Conservation (phyloP, 2,888 invertebrate genomes). For the Tolmerus cingulatus region DNA sequence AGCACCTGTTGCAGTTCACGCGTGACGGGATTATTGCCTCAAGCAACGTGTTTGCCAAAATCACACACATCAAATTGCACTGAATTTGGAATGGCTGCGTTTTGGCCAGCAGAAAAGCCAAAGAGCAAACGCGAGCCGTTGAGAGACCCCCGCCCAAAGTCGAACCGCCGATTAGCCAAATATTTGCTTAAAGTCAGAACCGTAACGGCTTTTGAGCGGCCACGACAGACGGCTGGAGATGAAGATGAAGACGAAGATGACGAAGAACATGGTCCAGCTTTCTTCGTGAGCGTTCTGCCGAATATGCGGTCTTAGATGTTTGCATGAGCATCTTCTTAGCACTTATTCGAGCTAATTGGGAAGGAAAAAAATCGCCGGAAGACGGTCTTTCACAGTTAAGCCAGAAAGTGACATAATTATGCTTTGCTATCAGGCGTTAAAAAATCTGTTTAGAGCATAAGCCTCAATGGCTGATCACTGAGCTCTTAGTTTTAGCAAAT, state of each 20-base stretch:
- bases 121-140: not conserved
- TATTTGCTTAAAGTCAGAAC: not conserved
- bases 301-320: not conserved
- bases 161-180: not conserved
- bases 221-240: not conserved
- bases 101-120: not conserved
- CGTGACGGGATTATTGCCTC: not conserved
- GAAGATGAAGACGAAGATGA: not conserved
- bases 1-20: not conserved
- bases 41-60: not conserved
- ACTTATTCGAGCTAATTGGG: conserved; percentile 9
- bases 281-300: not conserved
- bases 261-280: not conserved
- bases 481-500: conserved; percentile 1
- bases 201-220: not conserved
- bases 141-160: not conserved
- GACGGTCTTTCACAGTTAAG: conserved; percentile 1
- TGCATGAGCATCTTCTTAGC: not conserved
- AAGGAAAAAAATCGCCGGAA: not conserved
- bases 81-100: not conserved
- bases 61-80: not conserved
- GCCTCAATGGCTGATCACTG: not conserved
- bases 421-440: not conserved
- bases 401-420: not conserved
- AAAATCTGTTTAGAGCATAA: not conserved